phyloP scores from a whole-genome alignment of 2,797 vertebrate genomes.

The Pseudocheirus occidentalis region DNA sequence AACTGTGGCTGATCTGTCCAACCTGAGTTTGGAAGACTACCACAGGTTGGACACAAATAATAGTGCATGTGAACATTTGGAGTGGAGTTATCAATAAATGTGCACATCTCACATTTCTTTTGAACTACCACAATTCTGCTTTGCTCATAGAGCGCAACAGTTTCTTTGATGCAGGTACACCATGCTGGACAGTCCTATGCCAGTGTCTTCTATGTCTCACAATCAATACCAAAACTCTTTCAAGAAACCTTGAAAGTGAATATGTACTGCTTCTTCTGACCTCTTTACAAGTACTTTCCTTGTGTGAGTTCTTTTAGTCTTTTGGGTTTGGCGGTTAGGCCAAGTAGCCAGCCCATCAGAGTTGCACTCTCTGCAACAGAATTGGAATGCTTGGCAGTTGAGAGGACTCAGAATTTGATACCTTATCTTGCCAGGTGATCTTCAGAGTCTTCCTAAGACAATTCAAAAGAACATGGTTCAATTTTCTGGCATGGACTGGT shows the following conservation, averaged over 20 bases:
- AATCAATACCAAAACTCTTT: neutral
- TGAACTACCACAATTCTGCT: neutral
- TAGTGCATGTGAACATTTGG: neutral
- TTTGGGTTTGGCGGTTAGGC: neutral
- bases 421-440: neutral
- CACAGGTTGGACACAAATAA: neutral
- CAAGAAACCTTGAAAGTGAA: neutral
- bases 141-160: neutral
- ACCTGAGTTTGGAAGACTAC: too few species aligned
- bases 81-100: neutral
- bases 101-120: neutral
- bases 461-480: neutral
- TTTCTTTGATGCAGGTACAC: neutral
- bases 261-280: neutral
- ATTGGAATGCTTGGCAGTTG: neutral
- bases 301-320: neutral
- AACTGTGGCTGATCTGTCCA: too few species aligned
- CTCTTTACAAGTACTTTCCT: neutral
- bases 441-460: neutral
- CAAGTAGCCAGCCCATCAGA: neutral
- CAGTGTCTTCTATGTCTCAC: neutral
- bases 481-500: neutral
- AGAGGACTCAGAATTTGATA: neutral
- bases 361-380: neutral
- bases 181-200: neutral